Base-by-base conservation (phyloP, 2,797 vertebrate species). In the Rhodeus uyekii region DNA sequence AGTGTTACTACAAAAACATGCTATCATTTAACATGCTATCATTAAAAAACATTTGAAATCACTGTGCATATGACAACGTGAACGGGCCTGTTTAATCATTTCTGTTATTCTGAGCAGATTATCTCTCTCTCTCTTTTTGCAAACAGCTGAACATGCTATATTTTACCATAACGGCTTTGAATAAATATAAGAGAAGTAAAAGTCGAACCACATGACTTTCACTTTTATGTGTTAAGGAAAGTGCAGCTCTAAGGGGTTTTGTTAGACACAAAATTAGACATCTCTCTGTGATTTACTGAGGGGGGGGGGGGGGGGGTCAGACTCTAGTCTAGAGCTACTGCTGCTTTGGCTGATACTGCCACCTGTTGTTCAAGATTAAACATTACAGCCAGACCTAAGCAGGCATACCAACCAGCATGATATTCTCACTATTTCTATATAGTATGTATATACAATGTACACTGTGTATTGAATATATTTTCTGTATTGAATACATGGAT, bases 341-440 rank as follows among this genome's bases (percentile, higher is more conserved):
- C 10, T 42, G 4, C 18, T 16, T 77, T 81, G 53, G 71, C 46
- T 76, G 78, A 83, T 76, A 87, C 80, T 78, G 84, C 71, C 87
- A 87, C 83, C 85, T 84, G 79, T 71, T 78, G 87, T 78, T 74
- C 27, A 75, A 67, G 14, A 71, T 16, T 22, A 19, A 24, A 67
- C 64, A 44, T 50, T 73, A 29, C 72, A 77, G 24, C 2, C 6
- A 27, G 7, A 8, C 32, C 55, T 22, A 42, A 73, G 32, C 48
- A 32, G 12, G 10, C 19, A 34, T 27, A 80, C 14, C 14, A 75
- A 48, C 27, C 48, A 48, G 16, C 24, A 48, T 22, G 12, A 4
- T 44, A 71, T 18, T 48, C 27, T 46, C 16, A 36, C 32, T 36
- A 53, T n/a, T 32, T 0, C 9, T 3, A 27, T 2, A 71, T 46